phyloP scores from a whole-genome alignment of 2,888 invertebrate genomes.

The Lacanobia wlatinum region DNA sequence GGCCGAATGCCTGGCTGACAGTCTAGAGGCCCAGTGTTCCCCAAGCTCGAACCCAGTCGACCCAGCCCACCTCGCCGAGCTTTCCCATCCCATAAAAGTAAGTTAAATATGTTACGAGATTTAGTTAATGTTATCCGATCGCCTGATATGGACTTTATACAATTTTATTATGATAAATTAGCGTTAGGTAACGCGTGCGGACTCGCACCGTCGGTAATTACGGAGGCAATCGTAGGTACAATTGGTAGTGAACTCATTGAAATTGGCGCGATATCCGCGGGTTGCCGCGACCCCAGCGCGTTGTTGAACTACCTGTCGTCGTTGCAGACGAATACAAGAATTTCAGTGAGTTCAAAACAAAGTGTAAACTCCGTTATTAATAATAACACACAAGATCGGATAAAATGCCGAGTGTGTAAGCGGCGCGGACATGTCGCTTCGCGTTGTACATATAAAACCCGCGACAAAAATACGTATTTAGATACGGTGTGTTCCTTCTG shows the following conservation, averaged over 20 bases:
- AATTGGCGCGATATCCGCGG: neutral
- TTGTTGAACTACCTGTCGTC: neutral
- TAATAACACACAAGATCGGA: neutral
- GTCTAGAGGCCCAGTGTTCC: no score
- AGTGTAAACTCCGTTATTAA: slow-evolving; percentile 7
- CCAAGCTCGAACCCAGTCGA: no score
- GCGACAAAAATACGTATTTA: neutral
- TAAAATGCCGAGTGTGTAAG: neutral
- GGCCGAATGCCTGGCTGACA: no score
- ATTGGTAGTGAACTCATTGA: neutral
- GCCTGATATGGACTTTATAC: neutral
- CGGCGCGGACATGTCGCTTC: neutral
- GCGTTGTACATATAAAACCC: neutral
- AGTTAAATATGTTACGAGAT: neutral
- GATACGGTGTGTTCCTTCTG: neutral
- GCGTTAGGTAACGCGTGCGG: neutral
- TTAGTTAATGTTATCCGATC: neutral
- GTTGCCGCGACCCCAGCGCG: neutral
- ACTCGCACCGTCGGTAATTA: neutral
- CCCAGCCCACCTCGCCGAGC: no score
- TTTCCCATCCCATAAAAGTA: neutral
- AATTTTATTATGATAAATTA: neutral
- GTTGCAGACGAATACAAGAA: neutral
- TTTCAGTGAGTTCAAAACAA: slow-evolving; percentile 6
- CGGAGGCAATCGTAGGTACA: neutral